phyloP scores from a whole-genome alignment of 2,797 vertebrate species.

The Limosa lapponica region DNA sequence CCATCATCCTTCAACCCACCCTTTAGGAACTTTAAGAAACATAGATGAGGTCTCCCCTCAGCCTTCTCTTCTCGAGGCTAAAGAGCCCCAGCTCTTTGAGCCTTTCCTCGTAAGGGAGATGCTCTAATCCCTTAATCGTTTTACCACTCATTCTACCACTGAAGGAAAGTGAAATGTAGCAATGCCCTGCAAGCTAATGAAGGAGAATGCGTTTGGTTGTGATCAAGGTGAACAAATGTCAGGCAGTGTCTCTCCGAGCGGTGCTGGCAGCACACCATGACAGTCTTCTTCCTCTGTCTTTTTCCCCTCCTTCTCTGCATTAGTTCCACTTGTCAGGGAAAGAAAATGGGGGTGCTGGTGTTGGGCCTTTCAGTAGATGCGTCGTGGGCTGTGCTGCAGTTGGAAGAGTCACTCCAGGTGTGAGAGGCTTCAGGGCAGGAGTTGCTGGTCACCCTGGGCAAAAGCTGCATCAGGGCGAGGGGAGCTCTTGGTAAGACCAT shows the following conservation, averaged over 20 bases:
- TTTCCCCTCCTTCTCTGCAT: background rate
- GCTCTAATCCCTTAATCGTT: too few relatives aligned
- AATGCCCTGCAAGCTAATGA: background rate
- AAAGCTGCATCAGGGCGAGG: background rate
- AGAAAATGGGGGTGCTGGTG: background rate
- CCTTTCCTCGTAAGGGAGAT: too few relatives aligned
- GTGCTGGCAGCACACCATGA: background rate
- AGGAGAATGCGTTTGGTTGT: background rate
- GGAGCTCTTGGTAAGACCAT: background rate
- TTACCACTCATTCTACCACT: too few relatives aligned
- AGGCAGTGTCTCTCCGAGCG: background rate
- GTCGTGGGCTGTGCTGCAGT: background rate
- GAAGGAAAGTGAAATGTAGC: background rate
- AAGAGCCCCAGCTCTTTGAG: too few relatives aligned
- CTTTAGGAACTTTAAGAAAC: too few relatives aligned
- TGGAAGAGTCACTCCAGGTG: accelerated
- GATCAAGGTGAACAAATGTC: background rate
- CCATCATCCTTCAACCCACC: too few relatives aligned
- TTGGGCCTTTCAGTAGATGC: background rate
- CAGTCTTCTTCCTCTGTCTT: background rate
- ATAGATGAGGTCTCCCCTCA: too few relatives aligned
- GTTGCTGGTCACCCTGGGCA: background rate
- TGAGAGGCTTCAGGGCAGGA: background rate
- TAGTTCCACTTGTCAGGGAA: background rate
- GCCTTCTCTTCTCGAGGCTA: too few relatives aligned